phyloP scores from a whole-genome alignment of 2,113 vertebrate genomes.

The Sapayoa aenigma region DNA sequence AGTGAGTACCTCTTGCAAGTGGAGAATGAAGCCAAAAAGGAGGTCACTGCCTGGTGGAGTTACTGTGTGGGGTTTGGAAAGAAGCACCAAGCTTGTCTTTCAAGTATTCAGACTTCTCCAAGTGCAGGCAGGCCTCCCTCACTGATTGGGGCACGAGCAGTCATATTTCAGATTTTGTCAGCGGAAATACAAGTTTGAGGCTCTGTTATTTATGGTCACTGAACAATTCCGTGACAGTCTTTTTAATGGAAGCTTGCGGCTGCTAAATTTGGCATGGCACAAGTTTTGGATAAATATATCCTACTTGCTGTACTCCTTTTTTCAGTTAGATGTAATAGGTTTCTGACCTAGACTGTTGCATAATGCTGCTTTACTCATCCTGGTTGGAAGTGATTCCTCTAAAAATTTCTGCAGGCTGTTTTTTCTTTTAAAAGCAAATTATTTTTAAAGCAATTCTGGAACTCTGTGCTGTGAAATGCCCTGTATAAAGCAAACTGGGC shows the following conservation, averaged over 20 bases:
- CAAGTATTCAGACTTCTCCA: not conserved
- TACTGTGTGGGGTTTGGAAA: not conserved
- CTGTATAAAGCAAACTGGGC: not conserved
- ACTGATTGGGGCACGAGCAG: not conserved
- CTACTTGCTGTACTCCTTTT: not conserved
- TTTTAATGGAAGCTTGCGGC: not conserved
- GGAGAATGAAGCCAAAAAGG: not conserved
- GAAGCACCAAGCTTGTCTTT: not conserved
- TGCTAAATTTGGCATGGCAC: not conserved
- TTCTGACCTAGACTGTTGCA: not conserved
- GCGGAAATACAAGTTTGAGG: not conserved
- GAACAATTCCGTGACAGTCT: not conserved
- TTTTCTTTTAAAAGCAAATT: not conserved
- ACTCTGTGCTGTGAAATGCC: not conserved
- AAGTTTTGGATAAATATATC: constrained; percentile 6
- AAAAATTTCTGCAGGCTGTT: not conserved
- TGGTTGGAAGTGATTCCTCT: not conserved
- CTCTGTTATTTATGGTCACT: not conserved
- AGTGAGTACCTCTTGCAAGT: not conserved
- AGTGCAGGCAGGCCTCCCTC: not conserved
- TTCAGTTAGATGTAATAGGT: not conserved
- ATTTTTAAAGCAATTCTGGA: constrained; percentile 1
- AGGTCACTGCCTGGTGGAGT: not conserved
- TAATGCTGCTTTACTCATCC: not conserved
- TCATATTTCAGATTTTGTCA: not conserved